Conservation (phyloP, 1,140 invertebrate genomes). For the Coenobita brevimanus region DNA sequence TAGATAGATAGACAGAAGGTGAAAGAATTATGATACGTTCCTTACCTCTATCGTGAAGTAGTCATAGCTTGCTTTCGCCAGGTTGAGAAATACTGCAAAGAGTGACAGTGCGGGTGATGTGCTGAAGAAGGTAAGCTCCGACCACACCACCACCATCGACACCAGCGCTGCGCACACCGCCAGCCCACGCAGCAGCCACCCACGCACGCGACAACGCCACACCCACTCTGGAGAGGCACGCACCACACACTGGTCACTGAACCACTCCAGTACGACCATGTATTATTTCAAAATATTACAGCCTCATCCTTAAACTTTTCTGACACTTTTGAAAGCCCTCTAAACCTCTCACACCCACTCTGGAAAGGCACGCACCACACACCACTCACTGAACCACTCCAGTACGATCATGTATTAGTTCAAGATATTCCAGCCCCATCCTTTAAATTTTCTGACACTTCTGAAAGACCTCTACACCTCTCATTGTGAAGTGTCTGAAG, state of each 20-base stretch:
- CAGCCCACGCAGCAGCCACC: slow-evolving; percentile 83
- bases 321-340: too few relatives aligned
- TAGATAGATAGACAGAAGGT: background rate
- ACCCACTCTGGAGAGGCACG: slow-evolving; percentile 86
- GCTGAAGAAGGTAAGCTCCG: slow-evolving; percentile 98
- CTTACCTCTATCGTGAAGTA: slow-evolving; percentile 95
- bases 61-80: slow-evolving; percentile 87
- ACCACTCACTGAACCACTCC: background rate
- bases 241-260: background rate
- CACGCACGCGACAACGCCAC: slow-evolving; percentile 89
- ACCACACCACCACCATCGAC: slow-evolving; percentile 96
- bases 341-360: background rate
- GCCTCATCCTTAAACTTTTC: too few relatives aligned
- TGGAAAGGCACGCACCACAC: background rate
- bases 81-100: slow-evolving; percentile 93
- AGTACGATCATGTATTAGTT: too few relatives aligned
- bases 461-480: too few relatives aligned
- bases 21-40: background rate
- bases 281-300: too few relatives aligned
- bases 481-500: too few relatives aligned
- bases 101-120: slow-evolving; percentile 92
- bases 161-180: slow-evolving; percentile 85
- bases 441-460: too few relatives aligned
- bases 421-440: too few relatives aligned
- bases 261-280: too few relatives aligned